A percentile compares a stretch with the other conserved stretches of the same genome.
phyloP scores from a whole-genome alignment of 1,140 invertebrate species.

The Bombus pascuorum region DNA sequence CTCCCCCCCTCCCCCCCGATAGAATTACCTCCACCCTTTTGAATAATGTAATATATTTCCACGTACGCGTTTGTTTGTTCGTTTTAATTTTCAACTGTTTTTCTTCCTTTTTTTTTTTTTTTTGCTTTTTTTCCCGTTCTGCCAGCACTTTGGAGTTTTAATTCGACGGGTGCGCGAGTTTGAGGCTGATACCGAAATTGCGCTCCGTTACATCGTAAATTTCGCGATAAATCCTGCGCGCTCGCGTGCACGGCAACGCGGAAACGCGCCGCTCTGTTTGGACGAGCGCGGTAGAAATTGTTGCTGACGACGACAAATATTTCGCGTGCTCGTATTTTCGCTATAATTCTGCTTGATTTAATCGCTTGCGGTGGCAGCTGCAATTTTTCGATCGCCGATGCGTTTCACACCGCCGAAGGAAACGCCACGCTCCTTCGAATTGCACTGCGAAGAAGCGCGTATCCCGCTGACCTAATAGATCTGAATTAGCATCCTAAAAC shows the following conservation, averaged over 20 bases:
- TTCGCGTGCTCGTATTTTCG: conserved; percentile 33
- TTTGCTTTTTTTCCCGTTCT: background rate
- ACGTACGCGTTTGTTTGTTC: background rate
- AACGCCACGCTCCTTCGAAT: background rate
- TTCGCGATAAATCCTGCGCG: conserved; percentile 49
- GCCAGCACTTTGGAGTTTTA: conserved; percentile 27
- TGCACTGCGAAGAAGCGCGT: conserved; percentile 33
- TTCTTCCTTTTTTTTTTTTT: too few relatives aligned
- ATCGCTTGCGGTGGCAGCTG: background rate
- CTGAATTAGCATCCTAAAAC: conserved; percentile 63
- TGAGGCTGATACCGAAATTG: conserved; percentile 48
- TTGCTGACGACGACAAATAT: conserved; percentile 54
- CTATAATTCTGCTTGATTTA: conserved; percentile 47
- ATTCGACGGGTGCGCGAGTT: conserved; percentile 18
- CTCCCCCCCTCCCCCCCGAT: too few relatives aligned
- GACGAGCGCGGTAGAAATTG: conserved; percentile 45
- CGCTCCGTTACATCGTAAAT: conserved; percentile 54
- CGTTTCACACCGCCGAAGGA: too few relatives aligned
- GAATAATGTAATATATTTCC: background rate
- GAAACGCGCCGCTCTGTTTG: conserved; percentile 22
- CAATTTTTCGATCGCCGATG: background rate
- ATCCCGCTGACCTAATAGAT: conserved; percentile 49
- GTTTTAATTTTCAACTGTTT: background rate
- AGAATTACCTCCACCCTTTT: background rate
- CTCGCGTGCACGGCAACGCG: conserved; percentile 5